Conservation (phyloP, 2,888 invertebrate species). For the Drosophila conformis region DNA sequence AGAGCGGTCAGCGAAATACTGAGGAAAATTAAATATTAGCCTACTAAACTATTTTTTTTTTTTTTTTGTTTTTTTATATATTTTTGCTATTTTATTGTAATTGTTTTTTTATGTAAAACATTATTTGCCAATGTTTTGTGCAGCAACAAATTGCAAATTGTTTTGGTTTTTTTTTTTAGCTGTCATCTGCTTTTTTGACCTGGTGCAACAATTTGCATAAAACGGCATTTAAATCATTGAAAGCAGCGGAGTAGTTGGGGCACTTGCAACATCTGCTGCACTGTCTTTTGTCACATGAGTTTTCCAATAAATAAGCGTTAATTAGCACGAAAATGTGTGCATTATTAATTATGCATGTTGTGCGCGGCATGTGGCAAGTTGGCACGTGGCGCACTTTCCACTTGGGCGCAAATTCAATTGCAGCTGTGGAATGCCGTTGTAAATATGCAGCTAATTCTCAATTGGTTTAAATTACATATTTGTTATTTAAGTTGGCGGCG, state of each 20-base stretch:
- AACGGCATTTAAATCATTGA: conserved; percentile 70
- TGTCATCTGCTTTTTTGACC: background rate
- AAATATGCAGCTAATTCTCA: conserved; percentile 6
- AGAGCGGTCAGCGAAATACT: no score
- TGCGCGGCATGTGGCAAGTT: conserved; percentile 9
- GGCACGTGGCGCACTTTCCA: conserved; percentile 29
- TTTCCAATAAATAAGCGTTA: conserved; percentile 72
- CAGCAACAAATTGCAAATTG: background rate
- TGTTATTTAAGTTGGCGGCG: background rate
- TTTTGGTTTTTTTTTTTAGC: background rate
- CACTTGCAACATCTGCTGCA: conserved; percentile 58
- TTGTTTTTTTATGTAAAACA: background rate
- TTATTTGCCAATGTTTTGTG: conserved; percentile 4
- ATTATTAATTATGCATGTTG: conserved; percentile 69
- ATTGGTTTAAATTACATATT: conserved; percentile 5
- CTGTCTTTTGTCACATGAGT: conserved; percentile 53
- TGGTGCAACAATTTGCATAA: conserved; percentile 60
- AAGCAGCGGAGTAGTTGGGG: conserved; percentile 12
- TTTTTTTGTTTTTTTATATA: background rate
- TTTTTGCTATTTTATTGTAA: background rate
- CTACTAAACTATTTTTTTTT: background rate
- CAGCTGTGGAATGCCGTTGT: conserved; percentile 17
- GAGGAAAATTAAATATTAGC: background rate
- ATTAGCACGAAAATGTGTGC: conserved; percentile 64
- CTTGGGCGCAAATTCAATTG: conserved; percentile 38